Conservation (phyloP, 2,797 vertebrate genomes). For the Lithobates pipiens region DNA sequence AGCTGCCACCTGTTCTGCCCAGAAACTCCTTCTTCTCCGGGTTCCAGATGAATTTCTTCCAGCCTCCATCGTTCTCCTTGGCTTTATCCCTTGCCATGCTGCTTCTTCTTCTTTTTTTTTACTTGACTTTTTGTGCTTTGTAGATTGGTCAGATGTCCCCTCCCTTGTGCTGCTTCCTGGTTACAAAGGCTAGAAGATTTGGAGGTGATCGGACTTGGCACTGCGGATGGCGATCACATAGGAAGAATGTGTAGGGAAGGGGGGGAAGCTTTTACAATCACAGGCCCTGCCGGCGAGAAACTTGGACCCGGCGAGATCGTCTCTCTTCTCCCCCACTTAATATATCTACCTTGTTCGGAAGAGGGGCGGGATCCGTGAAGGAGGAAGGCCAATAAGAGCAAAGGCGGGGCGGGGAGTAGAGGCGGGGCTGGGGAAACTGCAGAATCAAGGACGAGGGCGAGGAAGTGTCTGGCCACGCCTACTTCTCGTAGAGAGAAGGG, state of each 20-base stretch:
- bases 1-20: slow-evolving; percentile 91
- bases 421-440: neutral
- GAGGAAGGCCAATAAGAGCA: slow-evolving; percentile 5
- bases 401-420: neutral
- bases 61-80: slow-evolving; percentile 90
- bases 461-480: neutral
- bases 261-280: slow-evolving; percentile 16
- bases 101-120: too few species aligned
- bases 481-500: neutral
- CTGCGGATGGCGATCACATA: neutral
- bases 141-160: neutral
- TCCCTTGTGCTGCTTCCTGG: neutral
- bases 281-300: slow-evolving; percentile 62
- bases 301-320: slow-evolving; percentile 66
- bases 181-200: neutral
- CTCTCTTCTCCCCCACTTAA: slow-evolving; percentile 54
- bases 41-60: slow-evolving; percentile 95
- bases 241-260: neutral
- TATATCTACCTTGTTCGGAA: slow-evolving; percentile 70
- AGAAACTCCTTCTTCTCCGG: slow-evolving; percentile 93
- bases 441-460: slow-evolving; percentile 10
- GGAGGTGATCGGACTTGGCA: neutral
- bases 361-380: slow-evolving; percentile 71
- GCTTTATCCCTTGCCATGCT: slow-evolving; percentile 84
- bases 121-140: neutral